Evolutionary conservation across 2,888 invertebrate genomes (phyloP), one percentile per base, ranked within the genome.

Genomic region (Horisme vitalbata): DNA sequence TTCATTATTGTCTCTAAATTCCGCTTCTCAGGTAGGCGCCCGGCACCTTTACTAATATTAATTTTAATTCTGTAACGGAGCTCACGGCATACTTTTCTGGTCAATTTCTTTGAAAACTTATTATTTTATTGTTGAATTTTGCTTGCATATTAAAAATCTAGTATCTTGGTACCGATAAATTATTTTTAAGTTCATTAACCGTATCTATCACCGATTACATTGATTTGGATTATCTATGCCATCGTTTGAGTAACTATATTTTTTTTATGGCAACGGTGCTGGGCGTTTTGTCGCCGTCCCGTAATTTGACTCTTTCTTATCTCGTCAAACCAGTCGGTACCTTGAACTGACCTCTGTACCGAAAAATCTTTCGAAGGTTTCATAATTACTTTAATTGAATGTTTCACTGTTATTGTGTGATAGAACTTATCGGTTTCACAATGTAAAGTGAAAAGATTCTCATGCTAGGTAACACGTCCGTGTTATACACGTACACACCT

Each of bases 281-380:
- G 55, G 36, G 43, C 48, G 39, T n/a, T n/a, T 44, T 32, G 57
- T 56, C 64, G 63, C 59, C 63, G 55, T 63, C 61, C 58, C 48
- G 61, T 65, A 61, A 68, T 67, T 71, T 70, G 64, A 68, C 65
- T 68, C 69, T 78, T 74, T 74, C 71, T 73, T 72, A 73, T 73
- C 57, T 68, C 48, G 66, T 62, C 63, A 53, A 61, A 70, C 66
- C 59, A 66, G 68, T 65, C 55, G 46, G 59, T 67, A 62, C 62
- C 65, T 70, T 68, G 63, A 68, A 65, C 64, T 65, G 66, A 69
- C 68, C 67, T 66, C 61, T 59, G 52, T 45, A 51, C 49, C 45
- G 41, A 57, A 64, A 55, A 64, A 61, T 52, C 41, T 51, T 55
- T 45, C 52, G 52, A 60, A 55, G 61, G 58, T 54, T 59, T 57